Base-by-base conservation (phyloP, 1,140 invertebrate species). In the Pseudomyrmex concolor region DNA sequence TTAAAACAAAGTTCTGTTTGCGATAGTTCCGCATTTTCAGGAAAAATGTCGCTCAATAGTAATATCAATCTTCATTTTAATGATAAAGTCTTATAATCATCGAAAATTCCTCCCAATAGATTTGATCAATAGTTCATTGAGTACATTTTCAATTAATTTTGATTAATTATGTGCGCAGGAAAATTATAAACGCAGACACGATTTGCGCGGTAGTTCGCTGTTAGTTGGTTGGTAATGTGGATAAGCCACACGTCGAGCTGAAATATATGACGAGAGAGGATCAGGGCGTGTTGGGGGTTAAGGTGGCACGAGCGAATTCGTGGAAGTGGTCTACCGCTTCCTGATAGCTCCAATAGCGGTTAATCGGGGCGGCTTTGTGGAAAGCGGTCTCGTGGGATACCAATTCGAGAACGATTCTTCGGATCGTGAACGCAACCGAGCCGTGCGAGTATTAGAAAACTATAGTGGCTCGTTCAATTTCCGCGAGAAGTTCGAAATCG, bases 361-460 rank as follows among this genome's bases (percentile, higher is more conserved):
- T 82, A 82, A 67, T 64, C 84, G 62, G 34, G 5, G 22, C 70
- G 22, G 19, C 54, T 64, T 86, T 90, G 88, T 88, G 89, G 86
- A 85, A 90, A 82, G 88, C 86, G 86, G 66, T 76, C 63, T 59
- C 78, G 76, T 63, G 84, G 84, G 84, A 89, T 22, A 84, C 78
- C 54, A 77, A 84, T 84, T 67, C 45, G 25, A 80, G 74, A 80
- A 54, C 84, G 85, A 89, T 86, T 84, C 89, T 57, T 86, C 62
- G 84, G 81, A 83, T 89, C 86, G 81, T 90, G 88, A 91, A 88
- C 84, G 86, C 90, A 71, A 43, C 78, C 8, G 71, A 87, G 86
- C 87, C 82, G 1, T 0, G 9, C 34, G 82, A 86, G 82, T 76
- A 85, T 89, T 86, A 70, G 55, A 78, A 34, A 84, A 73, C 74